Evolutionary conservation across 2,888 invertebrate species (phyloP), one percentile per base, ranked within the genome.

Genomic region (Enchytraeus crypticus): DNA sequence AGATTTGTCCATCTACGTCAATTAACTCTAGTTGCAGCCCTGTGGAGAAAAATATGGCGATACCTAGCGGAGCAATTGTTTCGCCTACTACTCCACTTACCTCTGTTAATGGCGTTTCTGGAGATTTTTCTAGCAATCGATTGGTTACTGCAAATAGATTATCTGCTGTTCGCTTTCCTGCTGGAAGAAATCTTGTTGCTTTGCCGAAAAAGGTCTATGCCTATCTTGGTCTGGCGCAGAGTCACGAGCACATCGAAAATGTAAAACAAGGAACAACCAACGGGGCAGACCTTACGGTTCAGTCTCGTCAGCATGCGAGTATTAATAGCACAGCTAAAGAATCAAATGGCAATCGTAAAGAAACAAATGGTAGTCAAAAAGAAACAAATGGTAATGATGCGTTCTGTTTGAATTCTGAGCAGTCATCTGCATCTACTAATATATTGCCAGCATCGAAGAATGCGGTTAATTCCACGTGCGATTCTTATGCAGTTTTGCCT

Each of bases 181-280:
- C 55, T 0, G 23, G 55, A 14, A 21, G 55, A 5, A 38, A 38
- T 2, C 32, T 38, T 32, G 55, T 54, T 3, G 55, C 55, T 2
- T n/a, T 54, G 23, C 55, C 55, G 43, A 54, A 54, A 14, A 54
- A 54, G 11, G 55, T 54, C 2, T 54, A 54, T 38, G 26, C 55
- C 21, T 54, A 54, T 27, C 55, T 54, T 26, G 55, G 55, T 11
- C 34, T 38, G 43, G 55, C 55, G 43, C n/a, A 34, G 55, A 54
- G 55, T 32, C 55, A 54, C 55, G 55, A 54, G 43, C 55, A 54
- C 43, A 54, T 54, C 4, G 55, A 32, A n/a, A 38, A 32, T 18
- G 23, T n/a, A 23, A 32, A 43, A n/a, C 27, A 54, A 38, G n/a
- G n/a, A n/a, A n/a, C n/a, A n/a, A n/a, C n/a, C n/a, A 54, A 33